Evolutionary conservation across 2,797 vertebrate genomes (phyloP), one percentile per base, ranked within the genome.

Genomic region (Phrynocephalus guinanensis): DNA sequence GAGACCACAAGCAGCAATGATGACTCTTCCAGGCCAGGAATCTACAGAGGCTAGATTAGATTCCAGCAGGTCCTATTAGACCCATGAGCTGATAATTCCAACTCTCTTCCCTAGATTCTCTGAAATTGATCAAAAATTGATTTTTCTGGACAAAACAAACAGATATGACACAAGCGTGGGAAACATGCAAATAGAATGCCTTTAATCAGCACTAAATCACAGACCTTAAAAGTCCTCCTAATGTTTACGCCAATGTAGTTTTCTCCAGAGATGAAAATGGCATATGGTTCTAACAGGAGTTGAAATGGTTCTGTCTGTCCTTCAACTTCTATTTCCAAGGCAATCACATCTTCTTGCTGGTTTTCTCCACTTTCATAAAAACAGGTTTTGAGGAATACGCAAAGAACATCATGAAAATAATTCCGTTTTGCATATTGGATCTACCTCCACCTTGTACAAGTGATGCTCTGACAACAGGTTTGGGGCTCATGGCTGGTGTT

Each of bases 311-410:
- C 97, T 0, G 97, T 95, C 0, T 95, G 95, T 70, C 99, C 98
- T 95, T 98, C 99, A 78, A 98, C 96, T 92, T 99, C 98, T 66
- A 99, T 96, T 93, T 98, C 98, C 96, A 99, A 93, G 50, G 93
- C 97, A 7, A 97, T 97, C 78, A 97, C 95, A 24, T 98, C 97
- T 8, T 93, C 94, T 86, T 5, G 22, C 88, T 91, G 88, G 94
- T 93, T n/a, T 92, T 4, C 86, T 82, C 44, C 24, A 71, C 5
- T 80, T 91, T 83, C 4, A 87, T 87, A 82, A 8, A 8, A 9
- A 80, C 7, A 91, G 85, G 80, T 33, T 70, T 24, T 89, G 85
- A 63, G 56, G 85, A 56, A 96, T 97, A 86, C 44, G 79, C 66
- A 26, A 91, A 9, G 3, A 91, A 92, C 90, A 50, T 67, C 0